phyloP scores from a whole-genome alignment of 2,797 vertebrate genomes.

The Margarornis squamiger region DNA sequence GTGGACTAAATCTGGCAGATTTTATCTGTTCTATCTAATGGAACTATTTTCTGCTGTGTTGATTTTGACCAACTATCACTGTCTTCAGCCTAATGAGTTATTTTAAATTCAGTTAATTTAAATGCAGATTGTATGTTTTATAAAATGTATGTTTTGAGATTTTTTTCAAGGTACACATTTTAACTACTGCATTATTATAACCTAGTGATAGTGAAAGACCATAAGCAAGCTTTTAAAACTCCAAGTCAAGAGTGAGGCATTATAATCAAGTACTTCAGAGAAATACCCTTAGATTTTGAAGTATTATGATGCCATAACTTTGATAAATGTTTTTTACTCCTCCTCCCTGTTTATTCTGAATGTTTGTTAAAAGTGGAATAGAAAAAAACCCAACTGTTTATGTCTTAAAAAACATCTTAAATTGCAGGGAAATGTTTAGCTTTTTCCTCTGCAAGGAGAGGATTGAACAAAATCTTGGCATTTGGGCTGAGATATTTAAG shows the following conservation, averaged over 20 bases:
- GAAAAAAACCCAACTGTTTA: neutral
- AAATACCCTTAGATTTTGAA: neutral
- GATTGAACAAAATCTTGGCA: neutral
- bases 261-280: neutral
- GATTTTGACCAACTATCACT: neutral
- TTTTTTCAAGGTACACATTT: neutral
- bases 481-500: neutral
- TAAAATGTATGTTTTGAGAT: fast-evolving
- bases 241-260: neutral
- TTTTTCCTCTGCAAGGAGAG: neutral
- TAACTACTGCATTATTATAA: neutral
- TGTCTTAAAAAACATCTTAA: neutral
- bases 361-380: neutral
- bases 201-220: neutral
- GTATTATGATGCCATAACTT: neutral
- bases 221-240: neutral
- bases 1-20: neutral
- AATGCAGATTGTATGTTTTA: neutral
- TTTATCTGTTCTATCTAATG: neutral
- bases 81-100: neutral
- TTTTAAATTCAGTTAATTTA: neutral
- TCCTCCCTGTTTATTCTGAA: neutral
- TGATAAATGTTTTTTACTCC: neutral
- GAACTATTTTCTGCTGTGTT: neutral
- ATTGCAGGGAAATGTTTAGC: neutral